Base-by-base conservation (phyloP, 1,140 invertebrate genomes). In the Lasaia peninsularis region DNA sequence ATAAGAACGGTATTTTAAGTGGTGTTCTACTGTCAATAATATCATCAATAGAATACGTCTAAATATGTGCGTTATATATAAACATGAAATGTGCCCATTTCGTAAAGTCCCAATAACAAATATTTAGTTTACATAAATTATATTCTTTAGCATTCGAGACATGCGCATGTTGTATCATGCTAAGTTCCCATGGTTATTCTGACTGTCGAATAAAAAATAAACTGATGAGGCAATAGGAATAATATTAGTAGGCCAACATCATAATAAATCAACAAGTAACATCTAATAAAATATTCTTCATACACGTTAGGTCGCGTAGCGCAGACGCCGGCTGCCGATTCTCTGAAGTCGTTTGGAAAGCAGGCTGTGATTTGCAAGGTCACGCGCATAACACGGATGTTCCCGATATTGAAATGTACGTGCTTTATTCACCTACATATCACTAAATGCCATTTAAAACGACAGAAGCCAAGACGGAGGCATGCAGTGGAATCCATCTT, bases 381-480 rank as follows among this genome's bases (percentile, higher is more conserved):
- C 85, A 86, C 83, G 80, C 83, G 80, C 80, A 86, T 88, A 86
- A 88, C 83, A 86, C 85, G 85, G 85, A 88, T 88, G 85, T 88
- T 86, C 83, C 80, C 81, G 83, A 88, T 88, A 88, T 88, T 88
- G 83, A 85, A 88, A 88, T 88, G 85, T 88, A 88, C 83, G 81
- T 85, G 79, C 85, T 88, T 88, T 88, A 88, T 86, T 88, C 85
- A 88, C 85, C 85, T 84, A 86, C 83, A 84, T 88, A 86, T 86
- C 80, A 85, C 78, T 78, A 78, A 75, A 78, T 78, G 74, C 77
- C 80, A 85, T 78, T 82, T 80, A 69, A 88, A 86, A 86, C 83
- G 80, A 82, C 79, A 73, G 67, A 63, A 83, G 75, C 73, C 71
- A 77, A 72, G 67, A 58, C 8, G 12, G 34, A 40, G 32, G 21